phyloP scores from a whole-genome alignment of 2,888 invertebrate genomes.

The Spodoptera picta region DNA sequence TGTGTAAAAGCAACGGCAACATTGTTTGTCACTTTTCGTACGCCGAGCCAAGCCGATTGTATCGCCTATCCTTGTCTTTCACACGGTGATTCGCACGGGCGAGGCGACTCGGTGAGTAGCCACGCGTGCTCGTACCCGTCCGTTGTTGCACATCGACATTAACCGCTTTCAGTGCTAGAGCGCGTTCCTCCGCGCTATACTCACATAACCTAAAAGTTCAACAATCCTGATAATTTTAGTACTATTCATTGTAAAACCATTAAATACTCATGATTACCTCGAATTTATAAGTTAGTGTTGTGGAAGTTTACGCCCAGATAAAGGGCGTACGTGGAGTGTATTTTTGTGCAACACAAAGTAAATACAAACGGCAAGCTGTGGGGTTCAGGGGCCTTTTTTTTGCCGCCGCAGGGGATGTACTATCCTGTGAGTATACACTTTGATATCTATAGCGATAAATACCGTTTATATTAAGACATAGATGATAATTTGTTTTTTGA shows the following conservation, averaged over 20 bases:
- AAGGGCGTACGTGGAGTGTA: conserved; percentile 86
- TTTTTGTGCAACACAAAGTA: conserved; percentile 89
- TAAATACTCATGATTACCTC: conserved; percentile 86
- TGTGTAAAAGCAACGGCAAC: conserved; percentile 55
- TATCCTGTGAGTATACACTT: conserved; percentile 94
- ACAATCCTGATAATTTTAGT: conserved; percentile 77
- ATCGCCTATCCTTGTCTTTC: conserved; percentile 71
- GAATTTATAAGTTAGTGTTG: conserved; percentile 86
- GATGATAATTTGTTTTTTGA: conserved; percentile 34
- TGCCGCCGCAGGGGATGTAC: conserved; percentile 99
- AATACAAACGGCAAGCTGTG: conserved; percentile 97
- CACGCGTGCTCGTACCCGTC: conserved; percentile 75
- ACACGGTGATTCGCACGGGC: conserved; percentile 60
- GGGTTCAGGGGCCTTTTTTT: conserved; percentile 98
- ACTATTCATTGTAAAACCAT: conserved; percentile 73
- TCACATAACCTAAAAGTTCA: conserved; percentile 86
- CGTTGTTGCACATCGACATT: conserved; percentile 87
- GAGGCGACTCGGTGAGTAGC: conserved; percentile 69
- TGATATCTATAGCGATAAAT: conserved; percentile 37
- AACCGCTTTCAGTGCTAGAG: conserved; percentile 87
- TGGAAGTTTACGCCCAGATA: conserved; percentile 80
- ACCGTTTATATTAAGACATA: conserved; percentile 23
- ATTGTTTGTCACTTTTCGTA: conserved; percentile 60
- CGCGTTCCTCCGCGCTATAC: conserved; percentile 86
- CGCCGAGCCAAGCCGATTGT: conserved; percentile 62